Evolutionary conservation across 2,888 invertebrate genomes (phyloP).

Genomic region (Geotrupes spiniger): DNA sequence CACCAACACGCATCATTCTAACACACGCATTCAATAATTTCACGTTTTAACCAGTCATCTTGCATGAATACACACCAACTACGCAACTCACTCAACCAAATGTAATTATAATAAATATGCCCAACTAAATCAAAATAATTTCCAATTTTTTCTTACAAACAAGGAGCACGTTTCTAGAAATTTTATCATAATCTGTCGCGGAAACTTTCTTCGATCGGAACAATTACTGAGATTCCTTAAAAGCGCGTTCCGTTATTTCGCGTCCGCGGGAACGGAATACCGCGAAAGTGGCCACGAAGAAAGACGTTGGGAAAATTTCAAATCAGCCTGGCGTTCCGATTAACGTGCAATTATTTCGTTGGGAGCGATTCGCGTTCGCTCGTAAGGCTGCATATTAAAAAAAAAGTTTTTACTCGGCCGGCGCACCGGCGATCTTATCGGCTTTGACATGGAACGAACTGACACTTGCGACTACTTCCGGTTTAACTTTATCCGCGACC

Average conservation of each 20-base stretch:
- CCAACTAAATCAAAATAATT: no score
- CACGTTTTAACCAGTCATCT: no score
- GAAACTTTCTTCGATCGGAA: no score
- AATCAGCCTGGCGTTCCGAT: neutral
- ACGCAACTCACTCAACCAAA: no score
- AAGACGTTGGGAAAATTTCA: constrained; percentile 6
- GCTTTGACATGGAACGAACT: constrained; percentile 20
- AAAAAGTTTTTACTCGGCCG: constrained; percentile 5
- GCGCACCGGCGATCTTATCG: constrained; percentile 19
- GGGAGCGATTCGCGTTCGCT: neutral
- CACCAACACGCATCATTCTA: constrained; percentile 33
- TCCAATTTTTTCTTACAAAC: no score
- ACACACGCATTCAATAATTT: constrained; percentile 23
- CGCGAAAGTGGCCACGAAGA: neutral
- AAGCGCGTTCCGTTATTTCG: no score
- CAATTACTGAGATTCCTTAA: no score
- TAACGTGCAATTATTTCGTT: constrained; percentile 8
- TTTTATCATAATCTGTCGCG: no score
- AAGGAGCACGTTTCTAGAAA: no score
- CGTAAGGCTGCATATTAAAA: constrained; percentile 4
- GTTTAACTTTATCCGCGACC: constrained; percentile 18
- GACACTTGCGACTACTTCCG: constrained; percentile 22
- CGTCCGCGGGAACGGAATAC: no score
- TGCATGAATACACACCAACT: no score
- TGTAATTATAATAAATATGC: no score